Evolutionary conservation across 2,113 vertebrate species (phyloP).

Genomic region (Gracilinanus agilis): DNA sequence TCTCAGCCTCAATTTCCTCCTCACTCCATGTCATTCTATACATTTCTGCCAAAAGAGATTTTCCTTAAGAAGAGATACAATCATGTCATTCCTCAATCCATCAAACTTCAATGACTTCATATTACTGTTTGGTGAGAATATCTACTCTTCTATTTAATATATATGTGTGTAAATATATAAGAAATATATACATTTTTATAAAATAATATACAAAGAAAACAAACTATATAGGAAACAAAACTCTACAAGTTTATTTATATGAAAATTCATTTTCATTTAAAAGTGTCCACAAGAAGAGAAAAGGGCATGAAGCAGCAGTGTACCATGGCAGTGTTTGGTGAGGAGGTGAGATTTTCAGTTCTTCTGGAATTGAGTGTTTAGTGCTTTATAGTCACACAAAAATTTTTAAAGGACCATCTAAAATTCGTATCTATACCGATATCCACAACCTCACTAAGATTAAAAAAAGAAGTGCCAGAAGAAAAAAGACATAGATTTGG

Average conservation of each 20-base stretch:
- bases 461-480: constrained; percentile 56
- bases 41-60: not conserved
- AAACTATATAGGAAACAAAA: constrained; percentile 1
- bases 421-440: constrained; percentile 73
- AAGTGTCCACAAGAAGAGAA: constrained; percentile 87
- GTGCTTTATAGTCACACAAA: constrained; percentile 84
- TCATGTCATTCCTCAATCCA: not conserved
- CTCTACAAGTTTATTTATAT: constrained; percentile 91
- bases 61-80: not conserved
- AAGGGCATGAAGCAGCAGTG: constrained; percentile 62
- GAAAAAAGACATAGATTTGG: constrained; percentile 13
- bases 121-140: not conserved
- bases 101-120: not conserved
- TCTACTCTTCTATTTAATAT: not conserved
- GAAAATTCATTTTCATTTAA: constrained; percentile 89
- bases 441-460: constrained; percentile 74
- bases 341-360: constrained; percentile 85
- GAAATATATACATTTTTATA: no score
- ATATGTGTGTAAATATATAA: no score
- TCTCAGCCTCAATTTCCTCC: not conserved
- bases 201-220: no score
- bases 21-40: not conserved
- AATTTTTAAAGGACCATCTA: constrained; percentile 77
- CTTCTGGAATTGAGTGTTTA: constrained; percentile 85
- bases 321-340: constrained; percentile 76